These are phyloP conservation scores for Drosophila longiperda DNA, from an alignment of 2,888 invertebrate genomes.

Conservation along the genomic window DNA sequence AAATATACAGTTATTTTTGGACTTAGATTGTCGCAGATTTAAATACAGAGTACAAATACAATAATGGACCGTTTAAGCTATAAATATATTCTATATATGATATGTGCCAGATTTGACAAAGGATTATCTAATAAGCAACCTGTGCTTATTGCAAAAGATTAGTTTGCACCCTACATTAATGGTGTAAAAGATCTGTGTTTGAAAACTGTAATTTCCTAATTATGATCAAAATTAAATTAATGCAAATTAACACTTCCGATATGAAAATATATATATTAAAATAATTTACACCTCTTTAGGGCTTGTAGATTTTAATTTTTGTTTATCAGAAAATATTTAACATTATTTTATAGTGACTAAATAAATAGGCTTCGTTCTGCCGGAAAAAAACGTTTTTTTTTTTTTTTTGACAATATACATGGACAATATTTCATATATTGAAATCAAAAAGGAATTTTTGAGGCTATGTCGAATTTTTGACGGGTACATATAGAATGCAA, in stretches of 20 bases:
- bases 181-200: not conserved
- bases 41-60: too few species aligned
- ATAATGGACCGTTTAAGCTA: too few species aligned
- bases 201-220: not conserved
- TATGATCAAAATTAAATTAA: not conserved
- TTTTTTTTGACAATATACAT: not conserved
- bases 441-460: too few species aligned
- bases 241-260: not conserved
- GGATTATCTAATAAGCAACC: too few species aligned
- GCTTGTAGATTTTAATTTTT: not conserved
- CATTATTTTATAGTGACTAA: not conserved
- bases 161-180: not conserved
- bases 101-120: not conserved
- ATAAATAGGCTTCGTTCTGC: not conserved
- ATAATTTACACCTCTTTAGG: not conserved
- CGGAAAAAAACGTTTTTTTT: not conserved
- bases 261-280: not conserved
- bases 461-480: not conserved
- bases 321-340: not conserved
- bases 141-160: too few species aligned
- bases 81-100: not conserved
- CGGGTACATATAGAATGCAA: not conserved
- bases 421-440: too few species aligned
- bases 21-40: not conserved
- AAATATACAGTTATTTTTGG: not conserved